Evolutionary conservation across 2,113 vertebrate species (phyloP).

Genomic region (Tupaia tana): DNA sequence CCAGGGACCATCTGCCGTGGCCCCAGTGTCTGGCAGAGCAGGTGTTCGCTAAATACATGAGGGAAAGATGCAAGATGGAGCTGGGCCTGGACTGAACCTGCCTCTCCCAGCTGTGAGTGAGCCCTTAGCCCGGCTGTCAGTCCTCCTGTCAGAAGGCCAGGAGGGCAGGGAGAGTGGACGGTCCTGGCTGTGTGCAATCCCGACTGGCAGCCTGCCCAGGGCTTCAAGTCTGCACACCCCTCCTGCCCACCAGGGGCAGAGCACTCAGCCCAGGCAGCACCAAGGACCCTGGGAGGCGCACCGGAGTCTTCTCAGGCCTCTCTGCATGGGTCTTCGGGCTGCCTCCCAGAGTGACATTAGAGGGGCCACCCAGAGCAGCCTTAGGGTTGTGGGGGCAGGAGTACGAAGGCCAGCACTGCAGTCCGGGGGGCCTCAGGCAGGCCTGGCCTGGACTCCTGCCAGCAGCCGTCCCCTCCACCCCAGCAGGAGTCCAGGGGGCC

Average conservation of each 20-base stretch:
- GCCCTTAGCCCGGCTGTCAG: background rate
- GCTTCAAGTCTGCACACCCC: background rate
- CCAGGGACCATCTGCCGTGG: background rate
- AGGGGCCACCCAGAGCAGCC: background rate
- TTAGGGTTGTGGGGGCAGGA: background rate
- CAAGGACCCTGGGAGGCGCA: background rate
- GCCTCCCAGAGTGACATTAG: background rate
- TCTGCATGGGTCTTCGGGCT: background rate
- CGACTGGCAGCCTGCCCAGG: background rate
- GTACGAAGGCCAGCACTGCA: background rate
- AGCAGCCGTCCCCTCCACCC: background rate
- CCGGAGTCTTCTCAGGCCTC: background rate
- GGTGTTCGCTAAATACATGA: background rate
- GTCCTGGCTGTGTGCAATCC: too few species aligned
- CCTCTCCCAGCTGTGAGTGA: background rate
- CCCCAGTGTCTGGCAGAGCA: background rate
- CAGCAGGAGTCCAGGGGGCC: background rate
- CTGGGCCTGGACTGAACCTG: background rate
- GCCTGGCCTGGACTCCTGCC: background rate
- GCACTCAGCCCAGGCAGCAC: background rate
- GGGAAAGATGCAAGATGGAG: background rate
- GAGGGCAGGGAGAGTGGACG: background rate
- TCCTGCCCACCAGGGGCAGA: slow-evolving; percentile 54
- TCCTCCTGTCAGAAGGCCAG: slow-evolving; percentile 3
- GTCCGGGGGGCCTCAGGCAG: background rate